A percentile compares a stretch with the other conserved stretches of the same genome.
phyloP scores from a whole-genome alignment of 2,888 invertebrate species.

The Molorchus minor region DNA sequence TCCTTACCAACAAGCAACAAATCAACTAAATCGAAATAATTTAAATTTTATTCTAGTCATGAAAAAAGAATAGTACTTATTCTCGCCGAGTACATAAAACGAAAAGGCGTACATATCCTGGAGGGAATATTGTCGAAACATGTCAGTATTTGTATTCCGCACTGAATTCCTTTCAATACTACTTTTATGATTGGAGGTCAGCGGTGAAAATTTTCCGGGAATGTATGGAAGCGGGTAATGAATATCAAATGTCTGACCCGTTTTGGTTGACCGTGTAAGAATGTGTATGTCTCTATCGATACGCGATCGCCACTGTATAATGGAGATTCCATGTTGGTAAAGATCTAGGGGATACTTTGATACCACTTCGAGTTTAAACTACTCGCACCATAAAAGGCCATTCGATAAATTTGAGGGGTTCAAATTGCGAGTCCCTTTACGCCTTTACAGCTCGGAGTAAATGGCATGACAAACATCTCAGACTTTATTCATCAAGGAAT shows the following conservation, averaged over 20 bases:
- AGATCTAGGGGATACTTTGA: not conserved
- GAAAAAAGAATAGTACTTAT: no score
- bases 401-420: conserved; percentile 12
- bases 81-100: no score
- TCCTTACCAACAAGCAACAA: no score
- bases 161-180: not conserved
- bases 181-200: not conserved
- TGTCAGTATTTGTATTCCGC: not conserved
- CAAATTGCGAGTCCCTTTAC: not conserved
- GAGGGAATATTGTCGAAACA: no score
- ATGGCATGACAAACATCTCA: not conserved
- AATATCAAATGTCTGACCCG: not conserved
- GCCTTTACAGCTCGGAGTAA: not conserved
- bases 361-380: conserved; percentile 5
- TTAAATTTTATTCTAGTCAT: no score
- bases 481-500: conserved; percentile 1
- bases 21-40: no score
- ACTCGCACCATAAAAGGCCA: not conserved
- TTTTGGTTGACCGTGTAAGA: not conserved
- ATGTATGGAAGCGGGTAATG: not conserved
- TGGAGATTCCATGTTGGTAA: conserved; percentile 9
- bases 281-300: conserved; percentile 12
- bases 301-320: conserved; percentile 7
- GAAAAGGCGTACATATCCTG: no score
- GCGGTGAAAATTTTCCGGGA: not conserved